These are phyloP conservation scores for Catalaphyllia jardinei DNA, from an alignment of 64 coral and sea anemone species.

Conservation along the genomic window DNA sequence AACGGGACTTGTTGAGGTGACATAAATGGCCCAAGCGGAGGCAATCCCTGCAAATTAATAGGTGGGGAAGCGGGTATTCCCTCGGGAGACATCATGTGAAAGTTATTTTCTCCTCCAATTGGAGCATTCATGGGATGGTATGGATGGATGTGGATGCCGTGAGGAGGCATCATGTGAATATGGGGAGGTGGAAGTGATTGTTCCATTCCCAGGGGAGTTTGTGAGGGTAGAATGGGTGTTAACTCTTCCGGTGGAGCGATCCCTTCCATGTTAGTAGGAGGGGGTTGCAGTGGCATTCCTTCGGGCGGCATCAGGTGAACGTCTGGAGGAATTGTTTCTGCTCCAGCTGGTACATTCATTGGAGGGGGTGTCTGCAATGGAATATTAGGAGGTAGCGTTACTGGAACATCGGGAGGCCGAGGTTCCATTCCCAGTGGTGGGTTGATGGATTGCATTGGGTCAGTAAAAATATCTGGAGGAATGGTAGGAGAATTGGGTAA, in stretches of 20 bases:
- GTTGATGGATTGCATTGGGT: neutral
- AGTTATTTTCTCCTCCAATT: neutral
- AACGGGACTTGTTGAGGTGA: conserved; percentile 45
- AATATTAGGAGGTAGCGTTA: neutral
- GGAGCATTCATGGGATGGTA: neutral
- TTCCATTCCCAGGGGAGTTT: neutral
- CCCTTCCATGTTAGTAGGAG: neutral
- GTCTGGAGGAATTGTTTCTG: neutral
- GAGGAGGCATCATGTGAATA: neutral
- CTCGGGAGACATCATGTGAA: neutral
- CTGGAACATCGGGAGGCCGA: neutral
- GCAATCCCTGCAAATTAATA: neutral
- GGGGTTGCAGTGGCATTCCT: conserved; percentile 1
- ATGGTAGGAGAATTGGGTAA: neutral
- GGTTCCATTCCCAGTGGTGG: neutral
- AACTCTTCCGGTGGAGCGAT: neutral
- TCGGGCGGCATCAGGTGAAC: neutral
- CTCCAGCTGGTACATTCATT: neutral
- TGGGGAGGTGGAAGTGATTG: neutral
- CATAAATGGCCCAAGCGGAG: neutral
- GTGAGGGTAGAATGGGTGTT: neutral
- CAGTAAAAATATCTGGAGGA: neutral
- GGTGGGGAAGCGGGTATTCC: neutral
- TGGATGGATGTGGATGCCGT: neutral
- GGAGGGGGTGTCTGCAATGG: neutral